phyloP scores from a whole-genome alignment of 1,140 invertebrate species.

The Aphidius ervi region DNA sequence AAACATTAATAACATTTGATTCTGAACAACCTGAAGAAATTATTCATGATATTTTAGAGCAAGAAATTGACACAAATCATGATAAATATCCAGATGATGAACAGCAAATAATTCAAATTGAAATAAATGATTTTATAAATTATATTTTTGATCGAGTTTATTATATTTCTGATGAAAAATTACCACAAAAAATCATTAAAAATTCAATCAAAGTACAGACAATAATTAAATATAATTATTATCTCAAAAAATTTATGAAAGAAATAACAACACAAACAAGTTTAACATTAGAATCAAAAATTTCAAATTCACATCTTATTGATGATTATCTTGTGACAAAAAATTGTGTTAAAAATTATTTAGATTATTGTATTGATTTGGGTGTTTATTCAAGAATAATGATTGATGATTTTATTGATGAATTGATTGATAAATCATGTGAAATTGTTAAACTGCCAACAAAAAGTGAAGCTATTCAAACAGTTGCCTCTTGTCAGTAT shows the following conservation, averaged over 20 bases:
- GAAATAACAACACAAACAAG: slow-evolving; percentile 29
- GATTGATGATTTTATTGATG: slow-evolving; percentile 26
- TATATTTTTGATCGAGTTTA: slow-evolving; percentile 23
- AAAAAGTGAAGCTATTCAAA: slow-evolving; percentile 25
- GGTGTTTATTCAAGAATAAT: slow-evolving; percentile 19
- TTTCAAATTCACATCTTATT: slow-evolving; percentile 28
- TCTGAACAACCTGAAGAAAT: slow-evolving; percentile 2
- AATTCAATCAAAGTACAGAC: slow-evolving; percentile 21
- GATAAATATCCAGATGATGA: neutral
- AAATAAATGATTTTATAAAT: slow-evolving; percentile 22
- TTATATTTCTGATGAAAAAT: slow-evolving; percentile 28
- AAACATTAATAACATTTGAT: slow-evolving; percentile 24
- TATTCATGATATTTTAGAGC: neutral
- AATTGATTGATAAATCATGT: slow-evolving; percentile 25
- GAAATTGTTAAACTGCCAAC: slow-evolving; percentile 21
- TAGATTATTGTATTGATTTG: slow-evolving; percentile 22
- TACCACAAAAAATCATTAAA: neutral
- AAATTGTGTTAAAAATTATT: slow-evolving; percentile 10
- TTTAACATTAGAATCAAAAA: slow-evolving; percentile 28
- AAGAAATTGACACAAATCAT: neutral
- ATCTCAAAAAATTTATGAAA: slow-evolving; percentile 16
- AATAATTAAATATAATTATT: slow-evolving; percentile 24
- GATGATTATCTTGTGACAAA: slow-evolving; percentile 23
- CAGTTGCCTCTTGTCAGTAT: slow-evolving; percentile 21
- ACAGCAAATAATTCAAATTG: slow-evolving; percentile 6